Evolutionary conservation across 1,140 invertebrate genomes (phyloP).

Genomic region (Drosophila lini): DNA sequence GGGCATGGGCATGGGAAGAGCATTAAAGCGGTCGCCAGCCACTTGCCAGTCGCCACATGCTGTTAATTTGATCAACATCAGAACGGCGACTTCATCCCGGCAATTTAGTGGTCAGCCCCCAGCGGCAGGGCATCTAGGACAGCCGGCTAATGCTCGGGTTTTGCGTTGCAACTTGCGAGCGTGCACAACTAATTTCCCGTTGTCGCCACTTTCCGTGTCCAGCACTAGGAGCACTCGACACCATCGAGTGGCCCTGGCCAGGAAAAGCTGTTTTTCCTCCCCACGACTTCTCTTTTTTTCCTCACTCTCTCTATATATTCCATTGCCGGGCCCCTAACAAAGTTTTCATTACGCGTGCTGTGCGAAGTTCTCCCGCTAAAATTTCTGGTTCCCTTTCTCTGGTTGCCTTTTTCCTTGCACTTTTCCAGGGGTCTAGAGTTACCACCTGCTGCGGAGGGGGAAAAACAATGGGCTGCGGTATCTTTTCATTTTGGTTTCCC

Average conservation of each 20-base stretch:
- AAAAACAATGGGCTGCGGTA: slow-evolving; percentile 67
- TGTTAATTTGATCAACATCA: slow-evolving; percentile 79
- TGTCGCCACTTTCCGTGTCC: slow-evolving; percentile 65
- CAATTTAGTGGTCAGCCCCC: slow-evolving; percentile 76
- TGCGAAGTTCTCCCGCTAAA: slow-evolving; percentile 42
- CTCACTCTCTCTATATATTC: slow-evolving; percentile 20
- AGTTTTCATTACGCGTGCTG: slow-evolving; percentile 75
- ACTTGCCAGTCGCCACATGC: slow-evolving; percentile 67
- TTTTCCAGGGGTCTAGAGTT: slow-evolving; percentile 32
- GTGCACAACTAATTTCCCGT: slow-evolving; percentile 77
- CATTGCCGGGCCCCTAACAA: slow-evolving; percentile 56
- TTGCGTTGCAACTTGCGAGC: slow-evolving; percentile 56
- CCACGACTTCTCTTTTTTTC: slow-evolving; percentile 13
- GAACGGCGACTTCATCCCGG: slow-evolving; percentile 61
- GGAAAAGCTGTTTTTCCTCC: slow-evolving; percentile 23
- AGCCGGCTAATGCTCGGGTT: slow-evolving; percentile 57
- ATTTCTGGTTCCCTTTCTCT: slow-evolving; percentile 11
- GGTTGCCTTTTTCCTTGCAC: slow-evolving; percentile 14
- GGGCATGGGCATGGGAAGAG: neutral
- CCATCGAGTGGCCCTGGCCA: slow-evolving; percentile 43
- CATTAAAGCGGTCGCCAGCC: slow-evolving; percentile 48
- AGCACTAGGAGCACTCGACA: slow-evolving; percentile 51
- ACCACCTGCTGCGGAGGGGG: slow-evolving; percentile 50
- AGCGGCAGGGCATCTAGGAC: slow-evolving; percentile 42
- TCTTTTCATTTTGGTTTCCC: slow-evolving; percentile 41